phyloP scores from a whole-genome alignment of 2,113 vertebrate genomes.

The Paracanthobrama guichenoti region DNA sequence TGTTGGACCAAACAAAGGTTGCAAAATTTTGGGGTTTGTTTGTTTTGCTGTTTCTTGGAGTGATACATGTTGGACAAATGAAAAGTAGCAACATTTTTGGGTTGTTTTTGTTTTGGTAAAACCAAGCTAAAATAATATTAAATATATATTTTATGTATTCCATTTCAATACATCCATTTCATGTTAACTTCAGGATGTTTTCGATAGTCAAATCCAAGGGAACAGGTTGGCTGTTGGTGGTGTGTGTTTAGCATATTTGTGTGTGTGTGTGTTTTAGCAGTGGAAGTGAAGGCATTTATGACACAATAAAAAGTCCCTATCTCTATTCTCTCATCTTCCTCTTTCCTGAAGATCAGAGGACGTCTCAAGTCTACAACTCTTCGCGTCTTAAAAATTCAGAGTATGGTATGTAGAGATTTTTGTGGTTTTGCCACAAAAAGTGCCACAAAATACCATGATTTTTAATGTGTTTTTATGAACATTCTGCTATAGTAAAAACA shows the following conservation, averaged over 20 bases:
- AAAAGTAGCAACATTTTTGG: neutral
- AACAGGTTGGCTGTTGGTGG: neutral
- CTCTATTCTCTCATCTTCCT: neutral
- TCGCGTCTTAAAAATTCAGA: neutral
- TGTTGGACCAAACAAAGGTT: neutral
- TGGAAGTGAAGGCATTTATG: slow-evolving; percentile 40
- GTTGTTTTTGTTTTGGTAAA: neutral
- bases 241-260: neutral
- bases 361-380: too few relatives aligned
- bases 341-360: neutral
- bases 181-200: neutral
- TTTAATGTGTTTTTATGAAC: neutral
- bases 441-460: neutral
- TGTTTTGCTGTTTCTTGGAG: neutral
- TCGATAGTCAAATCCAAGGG: neutral
- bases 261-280: neutral
- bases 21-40: too few relatives aligned
- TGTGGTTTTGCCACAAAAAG: neutral
- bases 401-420: neutral
- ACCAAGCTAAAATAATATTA: too few relatives aligned
- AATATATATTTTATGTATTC: too few relatives aligned
- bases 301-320: neutral
- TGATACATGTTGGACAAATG: neutral
- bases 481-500: neutral
- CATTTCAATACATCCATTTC: too few relatives aligned